phyloP scores from a whole-genome alignment of 2,888 invertebrate species.

The Pomacea canaliculata region DNA sequence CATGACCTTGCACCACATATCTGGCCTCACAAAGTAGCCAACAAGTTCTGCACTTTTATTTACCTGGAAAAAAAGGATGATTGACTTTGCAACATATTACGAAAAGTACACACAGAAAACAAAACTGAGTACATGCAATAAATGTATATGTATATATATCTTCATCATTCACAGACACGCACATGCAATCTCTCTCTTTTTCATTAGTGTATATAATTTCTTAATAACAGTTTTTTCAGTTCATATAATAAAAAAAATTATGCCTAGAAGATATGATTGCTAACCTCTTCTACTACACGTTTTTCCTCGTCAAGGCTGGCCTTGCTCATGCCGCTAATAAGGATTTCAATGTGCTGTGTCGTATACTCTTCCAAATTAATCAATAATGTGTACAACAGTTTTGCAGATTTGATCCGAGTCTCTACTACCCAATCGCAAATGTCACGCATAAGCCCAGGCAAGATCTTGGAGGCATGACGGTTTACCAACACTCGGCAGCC shows the following conservation, averaged over 20 bases:
- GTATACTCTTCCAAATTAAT: constrained; percentile 82
- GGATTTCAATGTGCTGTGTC: constrained; percentile 76
- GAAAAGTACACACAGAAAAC: too few species aligned
- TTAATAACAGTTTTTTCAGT: too few species aligned
- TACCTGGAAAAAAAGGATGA: constrained; percentile 71
- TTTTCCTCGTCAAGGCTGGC: constrained; percentile 79
- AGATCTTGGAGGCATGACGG: constrained; percentile 78
- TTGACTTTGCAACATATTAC: too few species aligned
- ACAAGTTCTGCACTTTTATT: constrained; percentile 80
- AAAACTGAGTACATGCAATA: too few species aligned
- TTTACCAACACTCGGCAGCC: constrained; percentile 87
- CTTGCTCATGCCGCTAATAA: constrained; percentile 76
- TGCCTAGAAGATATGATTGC: neutral
- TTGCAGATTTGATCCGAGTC: constrained; percentile 80
- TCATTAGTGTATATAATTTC: too few species aligned
- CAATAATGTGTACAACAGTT: constrained; percentile 80
- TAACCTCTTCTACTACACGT: constrained; percentile 72
- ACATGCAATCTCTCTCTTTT: too few species aligned
- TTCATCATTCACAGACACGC: too few species aligned
- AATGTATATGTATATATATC: too few species aligned
- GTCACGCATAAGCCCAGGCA: constrained; percentile 80
- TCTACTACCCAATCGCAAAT: constrained; percentile 83
- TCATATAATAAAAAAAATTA: neutral
- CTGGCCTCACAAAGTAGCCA: constrained; percentile 81
- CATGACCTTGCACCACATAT: constrained; percentile 78